These are phyloP conservation scores for Mormyrus hasselquistii DNA, from an alignment of 2,797 vertebrate species.

Conservation along the genomic window DNA sequence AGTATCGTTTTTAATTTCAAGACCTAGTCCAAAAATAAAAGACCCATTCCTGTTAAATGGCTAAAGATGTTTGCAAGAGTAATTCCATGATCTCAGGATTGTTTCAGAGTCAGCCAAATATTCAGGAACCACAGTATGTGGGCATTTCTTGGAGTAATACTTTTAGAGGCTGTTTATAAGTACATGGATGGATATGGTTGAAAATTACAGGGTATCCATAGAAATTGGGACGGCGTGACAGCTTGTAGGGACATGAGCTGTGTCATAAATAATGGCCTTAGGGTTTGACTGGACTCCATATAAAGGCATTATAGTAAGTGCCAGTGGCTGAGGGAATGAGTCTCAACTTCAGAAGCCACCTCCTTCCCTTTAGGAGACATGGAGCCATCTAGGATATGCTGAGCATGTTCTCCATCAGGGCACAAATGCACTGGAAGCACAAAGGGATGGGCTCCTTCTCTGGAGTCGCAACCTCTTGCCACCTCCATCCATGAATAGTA, in stretches of 20 bases:
- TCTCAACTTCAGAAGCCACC: not conserved
- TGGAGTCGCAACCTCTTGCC: not conserved
- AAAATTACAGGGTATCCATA: slow-evolving; percentile 4
- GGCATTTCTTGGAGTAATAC: not conserved
- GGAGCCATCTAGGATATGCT: not conserved
- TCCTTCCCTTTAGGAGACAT: not conserved
- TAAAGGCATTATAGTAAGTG: not conserved
- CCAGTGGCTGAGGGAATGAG: not conserved
- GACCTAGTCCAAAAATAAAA: not conserved
- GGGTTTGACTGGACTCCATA: not conserved
- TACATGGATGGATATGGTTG: not conserved
- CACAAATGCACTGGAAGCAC: not conserved
- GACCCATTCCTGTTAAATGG: not conserved
- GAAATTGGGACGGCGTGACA: not conserved
- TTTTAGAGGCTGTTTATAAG: not conserved
- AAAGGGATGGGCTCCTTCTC: not conserved
- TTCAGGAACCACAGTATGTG: not conserved
- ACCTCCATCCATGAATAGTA: not conserved
- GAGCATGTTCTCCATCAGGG: not conserved
- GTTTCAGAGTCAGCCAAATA: not conserved
- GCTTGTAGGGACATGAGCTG: not conserved
- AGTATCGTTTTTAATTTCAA: not conserved
- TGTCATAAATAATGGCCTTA: not conserved
- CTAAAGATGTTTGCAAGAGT: not conserved
- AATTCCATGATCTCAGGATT: slow-evolving; percentile 2